These are phyloP conservation scores for Lasioglossum marginatum DNA, from an alignment of 2,888 invertebrate genomes.

Conservation along the genomic window DNA sequence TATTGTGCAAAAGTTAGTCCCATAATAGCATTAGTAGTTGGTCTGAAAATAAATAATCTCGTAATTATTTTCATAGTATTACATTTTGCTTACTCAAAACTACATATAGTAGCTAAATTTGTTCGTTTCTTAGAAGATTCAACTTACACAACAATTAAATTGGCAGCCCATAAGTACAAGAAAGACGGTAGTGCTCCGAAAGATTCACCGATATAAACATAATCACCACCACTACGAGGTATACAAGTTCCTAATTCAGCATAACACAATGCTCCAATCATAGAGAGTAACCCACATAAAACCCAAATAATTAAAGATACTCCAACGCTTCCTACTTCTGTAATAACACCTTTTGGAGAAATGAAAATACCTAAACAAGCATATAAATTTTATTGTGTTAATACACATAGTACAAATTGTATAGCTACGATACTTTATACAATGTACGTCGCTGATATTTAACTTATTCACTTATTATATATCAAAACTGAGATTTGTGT, in stretches of 20 bases:
- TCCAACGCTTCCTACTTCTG: constrained; percentile 95
- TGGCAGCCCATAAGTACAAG: constrained; percentile 98
- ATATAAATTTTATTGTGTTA: constrained; percentile 18
- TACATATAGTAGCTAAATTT: neutral
- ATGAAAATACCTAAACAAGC: constrained; percentile 93
- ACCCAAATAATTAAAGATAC: constrained; percentile 95
- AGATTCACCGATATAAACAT: constrained; percentile 97
- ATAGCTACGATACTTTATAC: neutral
- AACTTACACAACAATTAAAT: constrained; percentile 96
- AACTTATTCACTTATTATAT: neutral
- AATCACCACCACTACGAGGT: constrained; percentile 98
- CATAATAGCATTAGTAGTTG: constrained; percentile 98
- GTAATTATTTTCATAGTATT: neutral
- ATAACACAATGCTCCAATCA: constrained; percentile 98
- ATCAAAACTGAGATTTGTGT: neutral
- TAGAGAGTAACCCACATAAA: constrained; percentile 94
- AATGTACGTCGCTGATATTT: neutral
- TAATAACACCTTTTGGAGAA: constrained; percentile 96
- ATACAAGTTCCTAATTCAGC: constrained; percentile 96
- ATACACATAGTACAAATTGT: neutral
- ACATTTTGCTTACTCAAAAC: neutral
- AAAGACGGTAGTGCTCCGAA: constrained; percentile 97
- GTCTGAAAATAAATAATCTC: constrained; percentile 86
- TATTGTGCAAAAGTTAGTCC: constrained; percentile 97
- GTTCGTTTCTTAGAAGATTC: neutral